Conservation (phyloP, 2,113 vertebrate species). For the Hippocampus abdominalis region DNA sequence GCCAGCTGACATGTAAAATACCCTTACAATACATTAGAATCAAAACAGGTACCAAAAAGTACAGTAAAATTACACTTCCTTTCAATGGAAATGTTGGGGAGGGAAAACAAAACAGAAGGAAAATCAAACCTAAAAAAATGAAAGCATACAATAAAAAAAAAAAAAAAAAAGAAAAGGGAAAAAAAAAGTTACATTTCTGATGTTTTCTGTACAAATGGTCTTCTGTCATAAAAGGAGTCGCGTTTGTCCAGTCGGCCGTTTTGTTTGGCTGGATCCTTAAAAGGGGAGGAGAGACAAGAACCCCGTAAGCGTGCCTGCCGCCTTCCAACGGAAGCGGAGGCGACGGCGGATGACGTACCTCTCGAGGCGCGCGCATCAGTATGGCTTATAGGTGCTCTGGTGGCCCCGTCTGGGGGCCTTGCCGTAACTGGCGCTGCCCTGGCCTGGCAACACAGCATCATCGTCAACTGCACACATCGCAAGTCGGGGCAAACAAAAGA, state of each 20-base stretch:
- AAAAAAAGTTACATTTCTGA: slow-evolving; percentile 85
- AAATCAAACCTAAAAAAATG: slow-evolving; percentile 64
- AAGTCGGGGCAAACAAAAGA: too few relatives aligned
- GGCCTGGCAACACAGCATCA: slow-evolving; percentile 73
- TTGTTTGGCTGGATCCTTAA: slow-evolving; percentile 29
- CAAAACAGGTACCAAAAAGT: slow-evolving; percentile 95
- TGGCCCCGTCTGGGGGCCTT: slow-evolving; percentile 97
- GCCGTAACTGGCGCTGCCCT: slow-evolving; percentile 94
- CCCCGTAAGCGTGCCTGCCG: too few relatives aligned
- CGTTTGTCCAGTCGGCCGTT: slow-evolving; percentile 36
- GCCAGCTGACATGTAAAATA: slow-evolving; percentile 73
- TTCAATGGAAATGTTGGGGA: slow-evolving; percentile 88
- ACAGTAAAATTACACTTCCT: slow-evolving; percentile 99
- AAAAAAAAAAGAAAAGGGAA: slow-evolving; percentile 40
- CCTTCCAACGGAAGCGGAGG: background rate
- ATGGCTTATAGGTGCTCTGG: slow-evolving; percentile 99
- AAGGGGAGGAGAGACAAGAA: slow-evolving; percentile 7
- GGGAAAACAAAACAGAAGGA: slow-evolving; percentile 54
- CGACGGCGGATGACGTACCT: slow-evolving; percentile 19
- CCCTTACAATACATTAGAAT: slow-evolving; percentile 76
- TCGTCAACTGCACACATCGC: too few relatives aligned
- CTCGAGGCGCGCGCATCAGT: slow-evolving; percentile 84
- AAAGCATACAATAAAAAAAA: slow-evolving; percentile 61
- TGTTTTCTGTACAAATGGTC: slow-evolving; percentile 93
- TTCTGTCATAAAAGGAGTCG: slow-evolving; percentile 70